Evolutionary conservation across 2,888 invertebrate genomes (phyloP).

Genomic region (Papilio demoleus): DNA sequence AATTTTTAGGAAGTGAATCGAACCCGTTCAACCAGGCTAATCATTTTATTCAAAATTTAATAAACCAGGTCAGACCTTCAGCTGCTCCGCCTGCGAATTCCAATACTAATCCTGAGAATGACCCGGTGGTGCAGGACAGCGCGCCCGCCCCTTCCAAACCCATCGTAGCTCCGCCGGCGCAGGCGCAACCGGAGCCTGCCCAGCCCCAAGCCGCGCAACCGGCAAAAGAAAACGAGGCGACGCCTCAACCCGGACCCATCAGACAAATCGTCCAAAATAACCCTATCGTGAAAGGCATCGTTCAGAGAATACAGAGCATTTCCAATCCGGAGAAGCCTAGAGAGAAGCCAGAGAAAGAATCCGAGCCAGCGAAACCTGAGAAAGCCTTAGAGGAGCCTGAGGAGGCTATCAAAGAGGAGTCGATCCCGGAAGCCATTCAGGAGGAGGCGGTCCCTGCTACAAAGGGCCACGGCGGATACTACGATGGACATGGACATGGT

Average conservation of each 20-base stretch:
- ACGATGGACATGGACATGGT: slow-evolving; percentile 41
- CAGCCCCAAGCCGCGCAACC: slow-evolving; percentile 40
- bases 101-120: slow-evolving; percentile 15
- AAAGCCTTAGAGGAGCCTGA: slow-evolving; percentile 18
- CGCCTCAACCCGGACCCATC: slow-evolving; percentile 51
- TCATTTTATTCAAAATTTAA: slow-evolving; percentile 48
- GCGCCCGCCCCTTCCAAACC: slow-evolving; percentile 38
- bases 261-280: slow-evolving; percentile 59
- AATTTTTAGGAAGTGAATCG: slow-evolving; percentile 47
- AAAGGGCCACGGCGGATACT: slow-evolving; percentile 47
- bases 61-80: slow-evolving; percentile 39
- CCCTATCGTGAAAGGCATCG: slow-evolving; percentile 59
- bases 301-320: slow-evolving; percentile 57
- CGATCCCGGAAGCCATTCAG: slow-evolving; percentile 29
- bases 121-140: slow-evolving; percentile 27
- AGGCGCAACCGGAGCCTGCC: slow-evolving; percentile 33
- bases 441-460: slow-evolving; percentile 30
- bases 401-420: slow-evolving; percentile 43
- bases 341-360: slow-evolving; percentile 39
- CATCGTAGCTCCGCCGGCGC: slow-evolving; percentile 38
- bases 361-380: not conserved
- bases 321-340: slow-evolving; percentile 60
- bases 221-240: slow-evolving; percentile 38
- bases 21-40: slow-evolving; percentile 32
- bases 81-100: slow-evolving; percentile 13